Evolutionary conservation across 2,888 invertebrate genomes (phyloP), one percentile per base, ranked within the genome.

Genomic region (Perizoma flavofasciatum): DNA sequence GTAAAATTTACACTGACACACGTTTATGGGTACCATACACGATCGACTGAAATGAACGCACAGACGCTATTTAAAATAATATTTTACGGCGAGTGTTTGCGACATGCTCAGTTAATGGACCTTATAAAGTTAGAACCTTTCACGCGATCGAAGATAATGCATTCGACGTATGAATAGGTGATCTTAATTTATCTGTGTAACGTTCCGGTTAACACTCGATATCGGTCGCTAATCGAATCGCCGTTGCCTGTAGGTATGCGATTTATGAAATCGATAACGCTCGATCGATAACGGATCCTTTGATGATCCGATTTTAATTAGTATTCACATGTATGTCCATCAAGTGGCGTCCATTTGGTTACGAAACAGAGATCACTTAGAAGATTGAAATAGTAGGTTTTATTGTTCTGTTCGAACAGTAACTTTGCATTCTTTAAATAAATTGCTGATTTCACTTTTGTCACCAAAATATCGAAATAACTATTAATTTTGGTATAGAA

Each of bases 151-250:
- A 73, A 84, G 87, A 87, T 88, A 88, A 86, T 83, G 79, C 78
- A 72, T 75, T 78, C 77, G 88, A 88, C 89, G 72, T 81, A 83
- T 91, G 88, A 90, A 91, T 90, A 83, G 90, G 84, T 88, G 88
- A 86, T 89, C 87, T 89, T 89, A 89, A 90, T 88, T 89, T 88
- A 89, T 85, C 82, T 81, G 80, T 81, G 84, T 84, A 79, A 82
- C 83, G 83, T 85, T 85, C 84, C 86, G 85, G 82, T 82, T 84
- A 85, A 84, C 84, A 86, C 83, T 83, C 75, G 61, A 71, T 78
- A 61, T 81, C 81, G 82, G 79, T 79, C 77, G 81, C 82, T 86
- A 85, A 88, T 88, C 85, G 85, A 88, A 84, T 86, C 82, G 82
- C 79, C 67, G 71, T 70, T 72, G 66, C 63, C 63, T 80, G 79